These are phyloP conservation scores for Microvelia longipes DNA, from an alignment of 1,140 invertebrate species.

Conservation along the genomic window DNA sequence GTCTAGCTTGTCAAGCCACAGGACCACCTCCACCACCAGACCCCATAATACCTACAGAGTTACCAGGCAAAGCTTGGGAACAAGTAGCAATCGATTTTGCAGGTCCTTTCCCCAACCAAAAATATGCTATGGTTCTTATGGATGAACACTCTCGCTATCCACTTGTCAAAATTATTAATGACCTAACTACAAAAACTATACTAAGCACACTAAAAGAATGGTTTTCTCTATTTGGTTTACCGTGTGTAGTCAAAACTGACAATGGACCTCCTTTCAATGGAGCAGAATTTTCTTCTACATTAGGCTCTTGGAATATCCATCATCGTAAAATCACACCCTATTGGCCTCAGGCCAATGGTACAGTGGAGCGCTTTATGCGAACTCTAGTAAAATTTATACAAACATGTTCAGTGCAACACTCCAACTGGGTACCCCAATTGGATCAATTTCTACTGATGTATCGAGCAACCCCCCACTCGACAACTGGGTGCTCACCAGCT, in stretches of 20 bases:
- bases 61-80: neutral
- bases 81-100: neutral
- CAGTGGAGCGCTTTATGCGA: neutral
- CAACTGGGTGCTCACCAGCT: neutral
- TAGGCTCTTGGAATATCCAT: too few species aligned
- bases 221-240: neutral
- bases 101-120: neutral
- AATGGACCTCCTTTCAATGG: neutral
- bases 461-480: neutral
- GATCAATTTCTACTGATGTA: neutral
- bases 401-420: neutral
- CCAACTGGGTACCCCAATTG: neutral
- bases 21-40: neutral
- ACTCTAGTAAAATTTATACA: neutral
- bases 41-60: neutral
- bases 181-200: neutral
- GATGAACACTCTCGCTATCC: neutral
- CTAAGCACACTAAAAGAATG: neutral
- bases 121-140: neutral
- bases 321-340: neutral
- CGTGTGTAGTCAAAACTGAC: neutral
- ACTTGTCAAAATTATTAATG: neutral
- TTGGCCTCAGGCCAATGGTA: neutral
- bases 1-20: neutral
- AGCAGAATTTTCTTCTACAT: too few species aligned